These are phyloP conservation scores for Artemisiospiza belli DNA, from an alignment of 2,113 vertebrate genomes.

Conservation along the genomic window DNA sequence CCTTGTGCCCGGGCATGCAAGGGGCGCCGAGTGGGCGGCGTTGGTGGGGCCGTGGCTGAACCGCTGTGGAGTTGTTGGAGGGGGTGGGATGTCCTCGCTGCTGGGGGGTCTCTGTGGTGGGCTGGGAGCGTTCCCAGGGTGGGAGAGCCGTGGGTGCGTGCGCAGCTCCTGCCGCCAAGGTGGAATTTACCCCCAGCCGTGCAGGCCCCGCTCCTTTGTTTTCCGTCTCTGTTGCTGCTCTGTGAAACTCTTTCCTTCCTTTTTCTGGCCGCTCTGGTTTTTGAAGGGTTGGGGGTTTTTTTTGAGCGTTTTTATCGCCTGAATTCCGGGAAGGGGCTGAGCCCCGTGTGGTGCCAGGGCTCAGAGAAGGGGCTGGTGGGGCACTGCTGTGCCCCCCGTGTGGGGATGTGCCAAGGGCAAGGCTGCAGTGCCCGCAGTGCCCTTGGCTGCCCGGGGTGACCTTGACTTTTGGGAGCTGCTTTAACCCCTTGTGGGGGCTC, in stretches of 20 bases:
- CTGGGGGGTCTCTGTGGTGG: neutral
- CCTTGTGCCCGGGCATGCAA: neutral
- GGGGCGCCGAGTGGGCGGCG: neutral
- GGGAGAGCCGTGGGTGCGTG: neutral
- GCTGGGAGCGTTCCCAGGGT: neutral
- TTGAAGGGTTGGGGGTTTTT: neutral
- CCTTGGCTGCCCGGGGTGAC: neutral
- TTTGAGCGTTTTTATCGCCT: neutral
- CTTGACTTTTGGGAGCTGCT: constrained; percentile 20
- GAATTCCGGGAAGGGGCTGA: neutral
- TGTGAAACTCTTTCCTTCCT: neutral
- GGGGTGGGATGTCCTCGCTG: neutral
- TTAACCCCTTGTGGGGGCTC: neutral
- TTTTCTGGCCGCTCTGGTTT: neutral
- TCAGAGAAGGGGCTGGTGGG: neutral
- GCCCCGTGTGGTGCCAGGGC: accelerated
- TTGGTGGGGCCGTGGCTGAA: neutral
- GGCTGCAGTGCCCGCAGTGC: neutral
- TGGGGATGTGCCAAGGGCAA: neutral
- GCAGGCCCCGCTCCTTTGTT: constrained; percentile 57
- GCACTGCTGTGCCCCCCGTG: accelerated
- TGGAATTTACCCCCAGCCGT: constrained; percentile 68
- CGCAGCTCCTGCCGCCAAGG: constrained; percentile 48
- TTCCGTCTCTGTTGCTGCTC: constrained; percentile 5
- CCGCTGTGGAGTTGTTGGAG: neutral